Evolutionary conservation across 2,797 vertebrate species (phyloP), one percentile per base, ranked within the genome.

Genomic region (Carcharodon carcharias): DNA sequence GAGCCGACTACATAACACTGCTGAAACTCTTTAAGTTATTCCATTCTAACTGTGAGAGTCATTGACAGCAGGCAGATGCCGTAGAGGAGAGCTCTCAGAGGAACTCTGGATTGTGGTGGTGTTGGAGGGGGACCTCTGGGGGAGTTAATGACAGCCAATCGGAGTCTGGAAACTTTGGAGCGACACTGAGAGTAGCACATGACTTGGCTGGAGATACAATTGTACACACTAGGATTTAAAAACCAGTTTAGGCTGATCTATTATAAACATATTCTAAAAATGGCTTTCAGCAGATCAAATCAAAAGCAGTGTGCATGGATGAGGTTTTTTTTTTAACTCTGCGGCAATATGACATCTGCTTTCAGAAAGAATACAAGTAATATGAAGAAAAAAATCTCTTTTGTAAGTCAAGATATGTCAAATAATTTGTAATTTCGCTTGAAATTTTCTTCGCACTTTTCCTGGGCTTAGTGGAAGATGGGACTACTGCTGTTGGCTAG

Each of bases 111-210:
- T 95, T 28, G 40, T 77, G 94, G 50, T 93, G 61, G 26, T 93
- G 91, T 45, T 71, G 35, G 69, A 31, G 26, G 94, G 94, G 26
- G 69, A 40, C 45, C 50, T 73, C 31, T 77, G 94, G 14, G 94
- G 94, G 94, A 77, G 94, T 95, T 95, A 54, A 71, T 95, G 94
- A 95, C 69, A 95, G 54, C 94, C 94, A 95, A 95, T 54, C 94
- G n/a, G 94, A 77, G 14, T 77, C 35, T 73, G 94, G 94, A 95
- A 95, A 95, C 94, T 95, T 77, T 77, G 94, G 94, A 95, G 69
- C 71, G 94, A 95, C 94, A n/a, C 94, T 71, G 94, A n/a, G 45
- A 73, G 45, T 50, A 95, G 50, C 14, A 6, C 94, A 95, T 56
- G 50, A 73, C 67, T 95, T 95, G 94, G 94, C 94, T 95, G 94